Base-by-base conservation (phyloP, 2,888 invertebrate genomes). In the Torymus aiolomorphi region DNA sequence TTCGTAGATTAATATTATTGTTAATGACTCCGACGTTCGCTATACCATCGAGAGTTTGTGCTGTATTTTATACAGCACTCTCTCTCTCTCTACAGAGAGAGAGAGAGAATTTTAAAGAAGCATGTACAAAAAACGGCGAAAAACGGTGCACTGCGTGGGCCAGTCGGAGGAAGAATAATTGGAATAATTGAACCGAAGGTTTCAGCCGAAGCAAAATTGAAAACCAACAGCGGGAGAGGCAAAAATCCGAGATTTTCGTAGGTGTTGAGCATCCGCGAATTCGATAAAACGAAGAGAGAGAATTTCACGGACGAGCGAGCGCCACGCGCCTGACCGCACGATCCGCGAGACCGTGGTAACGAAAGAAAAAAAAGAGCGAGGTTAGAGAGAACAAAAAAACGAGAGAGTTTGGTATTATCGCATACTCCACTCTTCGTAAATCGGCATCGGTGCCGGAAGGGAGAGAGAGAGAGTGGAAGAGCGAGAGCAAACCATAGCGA, bases 381-480 rank as follows among this genome's bases (percentile, higher is more conserved):
- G 78, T 77, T 12, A 24, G 59, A 54, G 14, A 11, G 24, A 49
- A 18, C 49, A 61, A 16, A 61, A 20, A 52, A 16, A 1, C 49
- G 11, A 18, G 18, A 20, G 24, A 57, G 78, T 65, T 71, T 52
- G 61, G 54, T 49, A 83, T 82, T 78, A 80, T 78, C 78, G 74
- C 72, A 67, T 76, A 62, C 63, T 61, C 70, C 67, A 56, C 78
- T 63, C 73, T 82, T 81, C 78, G 81, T 74, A 74, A 83, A 83
- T 84, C 84, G 79, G 73, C 74, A 63, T 66, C 77, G 76, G 20
- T 12, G 63, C 67, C n/a, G 16, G 52, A 8, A 54, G 16, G 18
- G n/a, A 13, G 54, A 42, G n/a, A n/a, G n/a, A n/a, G n/a, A n/a
- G n/a, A n/a, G n/a, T n/a, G 65, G 31, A 3, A 31, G 31, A 31